phyloP scores from a whole-genome alignment of 2,888 invertebrate species.

The Nomada ferruginata region DNA sequence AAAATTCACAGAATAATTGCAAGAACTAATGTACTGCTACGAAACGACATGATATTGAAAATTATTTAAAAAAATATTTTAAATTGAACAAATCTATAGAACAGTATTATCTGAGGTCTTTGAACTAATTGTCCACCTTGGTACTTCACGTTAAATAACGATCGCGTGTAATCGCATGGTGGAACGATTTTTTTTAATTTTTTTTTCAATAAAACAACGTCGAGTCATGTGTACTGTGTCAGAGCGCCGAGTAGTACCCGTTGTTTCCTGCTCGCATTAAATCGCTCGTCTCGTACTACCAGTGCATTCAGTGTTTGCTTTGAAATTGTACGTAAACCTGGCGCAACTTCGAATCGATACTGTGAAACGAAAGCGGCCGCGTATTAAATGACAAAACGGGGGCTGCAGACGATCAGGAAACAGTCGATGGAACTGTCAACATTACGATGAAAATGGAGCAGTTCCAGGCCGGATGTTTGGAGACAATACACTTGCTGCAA shows the following conservation, averaged over 20 bases:
- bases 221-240: constrained; percentile 5
- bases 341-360: constrained; percentile 45
- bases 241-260: neutral
- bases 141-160: neutral
- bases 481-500: constrained; percentile 29
- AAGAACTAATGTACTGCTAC: too few relatives aligned
- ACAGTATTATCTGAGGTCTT: too few relatives aligned
- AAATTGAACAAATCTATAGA: too few relatives aligned
- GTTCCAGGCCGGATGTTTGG: constrained; percentile 41
- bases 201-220: constrained; percentile 21
- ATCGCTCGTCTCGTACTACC: constrained; percentile 33
- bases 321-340: constrained; percentile 53
- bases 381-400: constrained; percentile 57
- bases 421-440: constrained; percentile 35
- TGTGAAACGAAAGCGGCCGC: constrained; percentile 38
- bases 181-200: constrained; percentile 20
- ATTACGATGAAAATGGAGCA: constrained; percentile 4
- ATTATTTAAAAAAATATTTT: too few relatives aligned
- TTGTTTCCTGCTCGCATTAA: constrained; percentile 50
- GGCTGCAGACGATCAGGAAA: constrained; percentile 40
- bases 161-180: neutral
- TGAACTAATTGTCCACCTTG: too few relatives aligned
- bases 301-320: constrained; percentile 53
- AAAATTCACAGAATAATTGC: too few relatives aligned
- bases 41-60: too few relatives aligned